phyloP scores from a whole-genome alignment of 2,113 vertebrate species.

The Chlamydotis undulata region DNA sequence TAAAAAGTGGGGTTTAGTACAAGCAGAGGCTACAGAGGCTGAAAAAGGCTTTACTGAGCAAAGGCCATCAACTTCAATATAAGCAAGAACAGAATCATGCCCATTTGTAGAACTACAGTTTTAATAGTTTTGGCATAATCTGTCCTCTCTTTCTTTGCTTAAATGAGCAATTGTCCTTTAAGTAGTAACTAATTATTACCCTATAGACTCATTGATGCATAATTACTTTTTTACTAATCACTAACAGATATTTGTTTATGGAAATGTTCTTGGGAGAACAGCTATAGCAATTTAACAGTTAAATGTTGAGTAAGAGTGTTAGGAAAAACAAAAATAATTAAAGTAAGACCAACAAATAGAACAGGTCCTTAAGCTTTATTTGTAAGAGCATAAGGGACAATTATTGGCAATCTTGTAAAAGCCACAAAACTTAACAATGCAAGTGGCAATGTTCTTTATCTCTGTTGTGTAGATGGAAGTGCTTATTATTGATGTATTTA shows the following conservation, averaged over 20 bases:
- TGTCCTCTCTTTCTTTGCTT: not conserved
- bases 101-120: rapidly evolving
- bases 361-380: not conserved
- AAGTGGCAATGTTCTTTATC: not conserved
- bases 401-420: not conserved
- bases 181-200: not conserved
- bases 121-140: not conserved
- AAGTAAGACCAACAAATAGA: not conserved
- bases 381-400: not conserved
- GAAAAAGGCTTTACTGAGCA: not conserved
- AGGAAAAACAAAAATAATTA: not conserved
- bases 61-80: not conserved
- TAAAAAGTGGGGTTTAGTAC: not conserved
- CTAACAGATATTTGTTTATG: not conserved
- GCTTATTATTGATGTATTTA: not conserved
- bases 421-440: not conserved
- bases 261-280: not conserved
- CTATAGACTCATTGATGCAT: not conserved
- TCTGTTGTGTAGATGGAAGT: not conserved
- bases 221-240: not conserved
- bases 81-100: not conserved
- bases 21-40: not conserved
- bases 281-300: not conserved
- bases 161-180: not conserved
- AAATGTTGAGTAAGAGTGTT: not conserved